Evolutionary conservation across 2,797 vertebrate genomes (phyloP), one percentile per base, ranked within the genome.

Genomic region (Anas georgica): DNA sequence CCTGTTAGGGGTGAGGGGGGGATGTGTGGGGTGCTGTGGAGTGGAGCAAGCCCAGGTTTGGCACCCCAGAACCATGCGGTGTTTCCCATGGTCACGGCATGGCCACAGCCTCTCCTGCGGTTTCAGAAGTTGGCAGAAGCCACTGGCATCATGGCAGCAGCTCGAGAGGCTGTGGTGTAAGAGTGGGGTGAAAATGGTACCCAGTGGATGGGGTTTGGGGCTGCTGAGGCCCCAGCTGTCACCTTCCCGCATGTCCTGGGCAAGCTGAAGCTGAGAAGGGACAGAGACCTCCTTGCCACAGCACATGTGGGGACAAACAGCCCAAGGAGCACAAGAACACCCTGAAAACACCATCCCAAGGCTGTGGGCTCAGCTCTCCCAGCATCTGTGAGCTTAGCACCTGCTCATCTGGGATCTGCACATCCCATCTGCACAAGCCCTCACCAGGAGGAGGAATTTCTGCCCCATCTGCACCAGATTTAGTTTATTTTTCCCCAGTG

Each of bases 291-390:
- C 68, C 26, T 26, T 70, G 59, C 43, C 72, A 26, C 22, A 50
- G 52, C 0, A 0, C 43, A 4, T 0, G 0, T 15, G 1, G 26
- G 43, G 3, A 28, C 3, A 2, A 59, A 25, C 8, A 37, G 39
- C 37, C n/a, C 20, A 2, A 70, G 9, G 14, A 4, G 26, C 2
- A 8, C 41, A 17, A 0, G 0, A 52, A 12, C 55, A 73, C 56
- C 23, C 62, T 5, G 7, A 22, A 54, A 64, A 4, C 21, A 41
- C 28, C 28, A 29, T 28, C 37, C 45, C 31, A 11, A 10, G 3
- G 3, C 11, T 29, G 6, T 0, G 1, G 35, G 29, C 59, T 68
- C 69, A 62, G 72, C 17, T 39, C 35, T 41, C 31, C 10, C 0
- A 1, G 52, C 48, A 59, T 12, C 54, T 35, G 37, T 0, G 0